Base-by-base conservation (phyloP, 2,888 invertebrate species). In the Agrotis clavis region DNA sequence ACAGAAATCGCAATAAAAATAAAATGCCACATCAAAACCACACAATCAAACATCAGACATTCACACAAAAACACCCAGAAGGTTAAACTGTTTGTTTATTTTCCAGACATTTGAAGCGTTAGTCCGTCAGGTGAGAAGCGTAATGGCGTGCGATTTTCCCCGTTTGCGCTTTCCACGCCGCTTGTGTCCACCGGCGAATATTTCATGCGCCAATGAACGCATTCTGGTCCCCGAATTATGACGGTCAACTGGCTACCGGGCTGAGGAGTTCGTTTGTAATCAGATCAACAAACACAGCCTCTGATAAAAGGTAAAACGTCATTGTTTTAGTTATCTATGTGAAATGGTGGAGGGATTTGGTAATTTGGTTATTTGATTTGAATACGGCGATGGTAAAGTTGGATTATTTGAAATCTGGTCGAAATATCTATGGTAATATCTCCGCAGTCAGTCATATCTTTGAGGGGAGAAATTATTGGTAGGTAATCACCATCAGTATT, bases 201-300 rank as follows among this genome's bases (percentile, higher is more conserved):
- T 96, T 96, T 96, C 94, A 96, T 95, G 96, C 96, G 89, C 92
- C 96, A 92, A 86, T 94, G 95, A 87, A 79, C 80, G 62, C 93
- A 87, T 93, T 92, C 92, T 89, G 92, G 90, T 87, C 91, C 91
- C 93, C 90, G 91, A 94, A 96, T 96, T 96, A 96, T 96, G 90
- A 95, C 96, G 96, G 96, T 95, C 96, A 96, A 94, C 93, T 96
- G 96, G 88, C 91, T 94, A 94, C 92, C 91, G 90, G 87, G 67
- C 87, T 85, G 88, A 88, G 87, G 88, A 90, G 86, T 79, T 82
- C 83, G 85, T 77, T 79, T 79, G 87, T 94, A 95, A 96, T 96
- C 95, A 94, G 95, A 94, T 95, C 90, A 87, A 92, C 94, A 96
- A 95, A 96, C 93, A 94, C 90, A 89, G 90, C 91, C 92, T 93